phyloP scores from a whole-genome alignment of 1,140 invertebrate genomes.

The Aradophagus sp. region DNA sequence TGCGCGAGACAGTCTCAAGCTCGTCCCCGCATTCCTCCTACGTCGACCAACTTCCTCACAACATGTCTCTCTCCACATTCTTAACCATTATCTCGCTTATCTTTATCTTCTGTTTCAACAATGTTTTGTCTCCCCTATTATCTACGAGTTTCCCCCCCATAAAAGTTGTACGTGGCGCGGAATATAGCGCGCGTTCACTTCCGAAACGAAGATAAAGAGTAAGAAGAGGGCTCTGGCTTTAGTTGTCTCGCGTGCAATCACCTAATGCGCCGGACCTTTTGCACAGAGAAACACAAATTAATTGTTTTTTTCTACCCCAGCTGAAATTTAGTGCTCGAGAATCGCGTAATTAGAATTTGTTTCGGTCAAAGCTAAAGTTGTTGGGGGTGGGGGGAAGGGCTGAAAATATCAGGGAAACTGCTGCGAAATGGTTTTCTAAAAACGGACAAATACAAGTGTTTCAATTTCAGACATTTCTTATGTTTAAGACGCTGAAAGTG shows the following conservation, averaged over 20 bases:
- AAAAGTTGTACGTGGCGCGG: too few relatives aligned
- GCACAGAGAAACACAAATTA: conserved; percentile 2
- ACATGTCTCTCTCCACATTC: conserved; percentile 41
- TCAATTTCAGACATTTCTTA: too few relatives aligned
- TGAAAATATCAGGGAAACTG: too few relatives aligned
- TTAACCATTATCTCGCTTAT: conserved; percentile 49
- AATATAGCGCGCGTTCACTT: too few relatives aligned
- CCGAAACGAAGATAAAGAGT: not conserved
- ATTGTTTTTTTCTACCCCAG: too few relatives aligned
- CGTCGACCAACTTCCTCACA: conserved; percentile 43
- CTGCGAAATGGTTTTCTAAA: too few relatives aligned
- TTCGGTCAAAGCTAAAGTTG: too few relatives aligned
- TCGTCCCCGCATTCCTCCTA: conserved; percentile 24
- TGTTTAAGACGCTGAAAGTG: too few relatives aligned
- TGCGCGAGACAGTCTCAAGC: conserved; percentile 50
- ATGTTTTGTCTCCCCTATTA: too few relatives aligned
- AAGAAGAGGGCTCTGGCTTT: conserved; percentile 18
- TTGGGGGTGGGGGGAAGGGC: too few relatives aligned
- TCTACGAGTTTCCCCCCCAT: too few relatives aligned
- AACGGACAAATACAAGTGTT: too few relatives aligned
- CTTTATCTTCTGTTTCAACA: conserved; percentile 48
- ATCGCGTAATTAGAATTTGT: conserved; percentile 2
- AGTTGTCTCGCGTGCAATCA: conserved; percentile 52
- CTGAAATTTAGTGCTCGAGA: conserved; percentile 4
- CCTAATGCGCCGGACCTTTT: conserved; percentile 40